Conservation (phyloP, 2,888 invertebrate species). For the Trichacis sp. region DNA sequence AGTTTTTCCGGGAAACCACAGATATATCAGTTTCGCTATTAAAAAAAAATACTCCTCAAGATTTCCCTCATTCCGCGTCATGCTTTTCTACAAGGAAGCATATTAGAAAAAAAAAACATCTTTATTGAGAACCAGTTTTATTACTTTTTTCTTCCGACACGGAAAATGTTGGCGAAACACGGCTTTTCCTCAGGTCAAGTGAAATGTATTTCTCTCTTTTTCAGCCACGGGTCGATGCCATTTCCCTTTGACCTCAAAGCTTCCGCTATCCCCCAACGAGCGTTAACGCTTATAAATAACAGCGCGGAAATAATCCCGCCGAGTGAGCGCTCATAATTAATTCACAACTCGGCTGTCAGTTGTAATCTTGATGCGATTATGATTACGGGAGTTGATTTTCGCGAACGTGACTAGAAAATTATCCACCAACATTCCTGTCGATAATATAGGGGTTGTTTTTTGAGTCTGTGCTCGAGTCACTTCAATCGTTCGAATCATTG, state of each 20-base stretch:
- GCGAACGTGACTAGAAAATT: neutral
- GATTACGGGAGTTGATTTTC: neutral
- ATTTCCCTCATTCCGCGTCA: too few relatives aligned
- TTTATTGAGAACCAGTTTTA: too few relatives aligned
- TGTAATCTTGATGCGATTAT: neutral
- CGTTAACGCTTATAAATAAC: conserved; percentile 9
- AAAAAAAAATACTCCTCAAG: neutral
- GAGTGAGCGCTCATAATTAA: neutral
- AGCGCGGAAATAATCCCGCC: conserved; percentile 2
- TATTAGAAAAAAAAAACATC: too few relatives aligned
- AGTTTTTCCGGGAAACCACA: neutral
- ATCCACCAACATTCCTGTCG: neutral
- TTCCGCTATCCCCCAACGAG: conserved; percentile 4
- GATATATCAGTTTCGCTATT: neutral
- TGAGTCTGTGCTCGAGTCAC: neutral
- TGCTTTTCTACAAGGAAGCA: too few relatives aligned
- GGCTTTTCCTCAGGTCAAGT: conserved; percentile 14
- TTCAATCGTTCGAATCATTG: neutral
- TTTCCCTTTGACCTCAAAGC: conserved; percentile 16
- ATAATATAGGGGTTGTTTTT: neutral
- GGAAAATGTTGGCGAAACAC: neutral
- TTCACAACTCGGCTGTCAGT: neutral
- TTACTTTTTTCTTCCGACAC: neutral
- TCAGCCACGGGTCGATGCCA: conserved; percentile 13
- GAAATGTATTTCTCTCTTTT: conserved; percentile 16